Percentiles rank a stretch among this genome's conserved stretches.
Evolutionary conservation across 2,888 invertebrate genomes (phyloP).

Genomic region (Himalopsyche kuldschensis): DNA sequence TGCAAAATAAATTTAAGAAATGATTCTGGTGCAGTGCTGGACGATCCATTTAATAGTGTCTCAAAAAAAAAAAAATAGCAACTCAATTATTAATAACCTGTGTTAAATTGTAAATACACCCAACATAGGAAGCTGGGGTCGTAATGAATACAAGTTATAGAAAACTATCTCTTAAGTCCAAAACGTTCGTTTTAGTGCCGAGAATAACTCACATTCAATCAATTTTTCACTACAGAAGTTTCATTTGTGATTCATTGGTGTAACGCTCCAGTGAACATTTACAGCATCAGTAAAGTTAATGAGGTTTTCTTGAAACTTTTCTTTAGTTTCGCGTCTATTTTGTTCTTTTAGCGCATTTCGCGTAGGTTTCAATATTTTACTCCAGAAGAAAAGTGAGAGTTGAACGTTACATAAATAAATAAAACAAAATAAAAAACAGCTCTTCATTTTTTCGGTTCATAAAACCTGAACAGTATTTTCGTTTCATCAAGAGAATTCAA

Average conservation of each 20-base stretch:
- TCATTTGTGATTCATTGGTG: conserved; percentile 15
- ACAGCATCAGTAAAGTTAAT: conserved; percentile 30
- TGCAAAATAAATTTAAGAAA: no score
- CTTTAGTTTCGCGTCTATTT: background rate
- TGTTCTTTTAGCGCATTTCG: background rate
- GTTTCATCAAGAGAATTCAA: background rate
- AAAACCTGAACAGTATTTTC: background rate
- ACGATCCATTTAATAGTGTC: no score
- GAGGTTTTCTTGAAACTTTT: conserved; percentile 21
- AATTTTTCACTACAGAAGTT: conserved; percentile 26
- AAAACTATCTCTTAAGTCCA: conserved; percentile 8
- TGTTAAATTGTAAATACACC: no score
- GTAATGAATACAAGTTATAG: no score
- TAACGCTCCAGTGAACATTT: conserved; percentile 19
- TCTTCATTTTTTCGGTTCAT: background rate
- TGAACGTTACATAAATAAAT: background rate
- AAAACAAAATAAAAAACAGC: background rate
- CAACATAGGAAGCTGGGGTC: background rate
- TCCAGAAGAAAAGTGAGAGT: background rate
- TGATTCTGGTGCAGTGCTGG: no score
- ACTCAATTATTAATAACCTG: no score
- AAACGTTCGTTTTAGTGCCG: conserved; percentile 20
- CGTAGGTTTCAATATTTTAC: background rate
- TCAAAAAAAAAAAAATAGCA: no score
- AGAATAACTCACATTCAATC: conserved; percentile 23